phyloP scores from a whole-genome alignment of 2,797 vertebrate species.

The Malurus leucopterus region DNA sequence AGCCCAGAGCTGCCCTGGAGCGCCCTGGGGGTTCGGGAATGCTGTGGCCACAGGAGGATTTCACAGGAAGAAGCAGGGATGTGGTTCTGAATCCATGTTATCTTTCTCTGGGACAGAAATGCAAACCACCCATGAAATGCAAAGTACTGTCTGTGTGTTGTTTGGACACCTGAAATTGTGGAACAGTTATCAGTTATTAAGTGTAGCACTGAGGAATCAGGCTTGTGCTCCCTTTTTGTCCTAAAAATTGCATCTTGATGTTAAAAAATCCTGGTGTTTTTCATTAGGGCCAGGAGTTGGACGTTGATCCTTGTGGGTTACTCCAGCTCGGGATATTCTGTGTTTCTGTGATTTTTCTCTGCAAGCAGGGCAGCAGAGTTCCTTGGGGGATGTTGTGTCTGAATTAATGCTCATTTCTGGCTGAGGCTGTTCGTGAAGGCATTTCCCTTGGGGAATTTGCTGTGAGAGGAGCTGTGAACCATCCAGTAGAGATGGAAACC shows the following conservation, averaged over 20 bases:
- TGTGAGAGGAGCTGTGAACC: background rate
- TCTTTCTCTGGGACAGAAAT: background rate
- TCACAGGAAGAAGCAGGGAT: background rate
- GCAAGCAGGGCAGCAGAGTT: background rate
- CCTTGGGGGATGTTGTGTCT: background rate
- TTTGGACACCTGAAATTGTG: background rate
- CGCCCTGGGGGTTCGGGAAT: background rate
- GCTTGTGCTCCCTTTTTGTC: background rate
- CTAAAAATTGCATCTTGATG: background rate
- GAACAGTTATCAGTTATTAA: background rate
- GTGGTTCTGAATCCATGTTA: slow-evolving; percentile 10
- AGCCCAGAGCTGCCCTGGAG: background rate
- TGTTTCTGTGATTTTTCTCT: background rate
- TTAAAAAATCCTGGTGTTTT: fast-evolving
- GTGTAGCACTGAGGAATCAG: background rate
- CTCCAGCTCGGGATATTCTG: fast-evolving
- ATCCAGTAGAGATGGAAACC: background rate
- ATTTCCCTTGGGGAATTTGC: background rate
- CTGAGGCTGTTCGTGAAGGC: background rate
- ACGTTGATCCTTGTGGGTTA: background rate
- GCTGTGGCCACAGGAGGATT: background rate
- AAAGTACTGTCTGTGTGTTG: background rate
- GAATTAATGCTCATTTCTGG: background rate
- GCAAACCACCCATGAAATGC: slow-evolving; percentile 34
- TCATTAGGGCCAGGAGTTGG: background rate